Percentiles rank a stretch among this genome's conserved stretches.
Conservation (phyloP, 2,797 vertebrate species). For the Tapera naevia region DNA sequence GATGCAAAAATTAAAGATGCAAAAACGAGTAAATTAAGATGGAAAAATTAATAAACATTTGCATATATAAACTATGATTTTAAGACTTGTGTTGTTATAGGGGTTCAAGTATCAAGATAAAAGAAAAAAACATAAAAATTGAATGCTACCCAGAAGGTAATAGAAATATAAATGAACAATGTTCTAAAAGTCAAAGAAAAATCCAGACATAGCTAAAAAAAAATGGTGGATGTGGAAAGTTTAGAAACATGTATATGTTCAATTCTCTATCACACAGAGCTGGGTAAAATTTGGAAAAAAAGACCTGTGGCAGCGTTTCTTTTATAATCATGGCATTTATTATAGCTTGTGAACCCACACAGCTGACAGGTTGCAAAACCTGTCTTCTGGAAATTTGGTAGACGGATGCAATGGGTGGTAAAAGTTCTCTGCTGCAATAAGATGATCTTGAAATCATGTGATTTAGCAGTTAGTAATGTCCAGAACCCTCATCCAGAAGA, state of each 20-base stretch:
- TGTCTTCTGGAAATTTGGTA: not conserved
- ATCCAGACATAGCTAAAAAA: not conserved
- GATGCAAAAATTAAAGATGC: not conserved
- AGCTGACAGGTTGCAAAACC: not conserved
- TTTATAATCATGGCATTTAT: not conserved
- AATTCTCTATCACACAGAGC: not conserved
- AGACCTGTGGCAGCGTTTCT: not conserved
- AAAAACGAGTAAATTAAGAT: not conserved
- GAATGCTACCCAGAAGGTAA: not conserved
- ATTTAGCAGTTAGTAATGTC: not conserved
- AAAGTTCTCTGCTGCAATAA: not conserved
- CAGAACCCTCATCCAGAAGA: not conserved
- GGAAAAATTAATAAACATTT: not conserved
- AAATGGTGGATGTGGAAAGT: not conserved
- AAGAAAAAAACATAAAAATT: not conserved
- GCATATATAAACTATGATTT: not conserved
- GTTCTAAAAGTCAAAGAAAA: not conserved
- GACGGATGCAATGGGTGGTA: rapidly evolving
- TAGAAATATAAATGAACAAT: not conserved
- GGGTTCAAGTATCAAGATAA: not conserved
- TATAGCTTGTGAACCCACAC: not conserved
- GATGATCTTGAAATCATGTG: not conserved
- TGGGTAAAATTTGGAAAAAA: not conserved
- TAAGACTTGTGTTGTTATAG: not conserved
- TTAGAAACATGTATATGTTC: not conserved